Evolutionary conservation across 2,113 vertebrate species (phyloP).

Genomic region (Epinephelus lanceolatus): DNA sequence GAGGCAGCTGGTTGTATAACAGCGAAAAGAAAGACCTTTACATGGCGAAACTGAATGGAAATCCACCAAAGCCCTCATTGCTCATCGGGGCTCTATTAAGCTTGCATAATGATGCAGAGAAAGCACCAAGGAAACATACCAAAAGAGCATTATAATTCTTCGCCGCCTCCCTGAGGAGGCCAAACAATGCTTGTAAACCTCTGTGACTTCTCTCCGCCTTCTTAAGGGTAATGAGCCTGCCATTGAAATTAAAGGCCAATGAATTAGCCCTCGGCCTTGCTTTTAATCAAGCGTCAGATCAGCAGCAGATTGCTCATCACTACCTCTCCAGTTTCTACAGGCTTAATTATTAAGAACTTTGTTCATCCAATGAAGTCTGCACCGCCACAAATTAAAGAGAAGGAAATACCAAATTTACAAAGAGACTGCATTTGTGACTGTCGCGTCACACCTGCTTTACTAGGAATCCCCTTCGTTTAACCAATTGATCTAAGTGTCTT

Average conservation of each 20-base stretch:
- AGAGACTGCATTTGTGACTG: background rate
- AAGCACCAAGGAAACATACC: slow-evolving; percentile 49
- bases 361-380: slow-evolving; percentile 56
- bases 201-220: slow-evolving; percentile 48
- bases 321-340: slow-evolving; percentile 53
- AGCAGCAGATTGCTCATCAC: slow-evolving; percentile 64
- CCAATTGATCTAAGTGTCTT: background rate
- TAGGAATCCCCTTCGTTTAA: background rate
- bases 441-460: background rate
- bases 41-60: slow-evolving; percentile 36
- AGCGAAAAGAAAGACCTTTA: slow-evolving; percentile 48
- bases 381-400: slow-evolving; percentile 25
- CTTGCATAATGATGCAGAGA: slow-evolving; percentile 57
- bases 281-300: slow-evolving; percentile 78
- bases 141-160: slow-evolving; percentile 55
- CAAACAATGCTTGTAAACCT: slow-evolving; percentile 64
- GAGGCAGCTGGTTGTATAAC: slow-evolving; percentile 45
- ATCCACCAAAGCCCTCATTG: slow-evolving; percentile 51
- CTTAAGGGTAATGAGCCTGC: slow-evolving; percentile 66
- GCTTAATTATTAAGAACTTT: slow-evolving; percentile 68
- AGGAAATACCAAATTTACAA: slow-evolving; percentile 27
- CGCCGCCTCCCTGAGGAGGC: slow-evolving; percentile 22
- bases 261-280: slow-evolving; percentile 63
- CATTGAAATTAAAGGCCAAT: slow-evolving; percentile 70
- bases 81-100: slow-evolving; percentile 58